Conservation (phyloP, 2,113 vertebrate species). For the Paradisaea rubra region DNA sequence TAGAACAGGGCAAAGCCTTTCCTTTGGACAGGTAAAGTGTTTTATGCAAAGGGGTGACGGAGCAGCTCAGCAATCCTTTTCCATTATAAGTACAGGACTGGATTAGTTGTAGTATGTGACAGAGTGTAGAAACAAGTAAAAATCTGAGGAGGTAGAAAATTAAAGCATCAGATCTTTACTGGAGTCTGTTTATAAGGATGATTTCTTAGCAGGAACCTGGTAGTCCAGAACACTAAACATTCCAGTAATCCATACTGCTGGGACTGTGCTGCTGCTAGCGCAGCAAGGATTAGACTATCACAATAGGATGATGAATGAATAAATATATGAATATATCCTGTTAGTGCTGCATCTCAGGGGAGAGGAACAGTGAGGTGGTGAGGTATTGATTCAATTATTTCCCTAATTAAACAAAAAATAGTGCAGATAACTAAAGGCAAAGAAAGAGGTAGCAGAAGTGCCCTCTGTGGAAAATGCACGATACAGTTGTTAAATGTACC, state of each 20-base stretch:
- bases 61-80: not conserved
- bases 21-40: not conserved
- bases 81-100: not conserved
- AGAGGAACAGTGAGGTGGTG: not conserved
- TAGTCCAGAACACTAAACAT: not conserved
- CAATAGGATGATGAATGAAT: not conserved
- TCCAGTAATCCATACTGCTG: not conserved
- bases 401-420: slow-evolving; percentile 39
- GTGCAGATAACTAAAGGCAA: not conserved
- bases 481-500: not conserved
- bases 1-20: not conserved
- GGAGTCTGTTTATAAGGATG: slow-evolving; percentile 7
- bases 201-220: not conserved
- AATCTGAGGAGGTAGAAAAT: not conserved
- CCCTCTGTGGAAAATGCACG: not conserved
- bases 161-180: not conserved
- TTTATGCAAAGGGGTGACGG: not conserved
- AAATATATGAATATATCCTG: not conserved
- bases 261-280: not conserved
- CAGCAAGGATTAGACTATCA: not conserved
- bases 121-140: not conserved
- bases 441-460: not conserved
- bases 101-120: not conserved
- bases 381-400: slow-evolving; percentile 14
- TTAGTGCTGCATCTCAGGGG: not conserved